A percentile compares a stretch with the other conserved stretches of the same genome.
phyloP scores from a whole-genome alignment of 2,888 invertebrate species.

The Eupeodes luniger region DNA sequence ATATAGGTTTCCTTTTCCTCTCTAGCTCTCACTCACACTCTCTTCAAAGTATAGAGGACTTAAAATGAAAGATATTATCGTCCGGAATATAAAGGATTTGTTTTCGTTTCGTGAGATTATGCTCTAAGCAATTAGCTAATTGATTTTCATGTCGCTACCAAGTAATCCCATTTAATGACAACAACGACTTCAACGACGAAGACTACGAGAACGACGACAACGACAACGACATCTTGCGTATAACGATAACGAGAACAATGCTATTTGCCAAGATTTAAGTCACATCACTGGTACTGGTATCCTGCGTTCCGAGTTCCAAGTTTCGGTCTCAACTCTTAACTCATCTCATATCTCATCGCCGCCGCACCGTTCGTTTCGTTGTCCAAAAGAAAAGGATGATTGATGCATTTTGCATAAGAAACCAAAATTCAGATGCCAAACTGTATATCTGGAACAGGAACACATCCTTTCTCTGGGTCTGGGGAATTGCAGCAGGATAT shows the following conservation, averaged over 20 bases:
- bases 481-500: conserved; percentile 46
- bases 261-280: conserved; percentile 56
- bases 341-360: too few relatives aligned
- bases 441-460: conserved; percentile 11
- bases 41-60: background rate
- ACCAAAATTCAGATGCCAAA: conserved; percentile 58
- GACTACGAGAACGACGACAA: background rate
- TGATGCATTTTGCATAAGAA: conserved; percentile 74
- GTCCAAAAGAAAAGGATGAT: conserved; percentile 52
- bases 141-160: conserved; percentile 63
- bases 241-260: conserved; percentile 40
- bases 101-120: conserved; percentile 55
- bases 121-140: conserved; percentile 72
- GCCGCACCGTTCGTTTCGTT: background rate
- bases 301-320: too few relatives aligned
- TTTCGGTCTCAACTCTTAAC: too few relatives aligned
- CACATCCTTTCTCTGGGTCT: conserved; percentile 25
- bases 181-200: background rate
- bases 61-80: background rate
- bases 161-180: conserved; percentile 31
- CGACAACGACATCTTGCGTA: conserved; percentile 33
- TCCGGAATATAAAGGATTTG: conserved; percentile 31
- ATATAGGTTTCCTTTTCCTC: background rate
- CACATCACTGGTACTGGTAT: conserved; percentile 5
- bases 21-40: background rate